A percentile compares a stretch with the other conserved stretches of the same genome.
Evolutionary conservation across 2,113 vertebrate genomes (phyloP).

Genomic region (Zosterops japonicus): DNA sequence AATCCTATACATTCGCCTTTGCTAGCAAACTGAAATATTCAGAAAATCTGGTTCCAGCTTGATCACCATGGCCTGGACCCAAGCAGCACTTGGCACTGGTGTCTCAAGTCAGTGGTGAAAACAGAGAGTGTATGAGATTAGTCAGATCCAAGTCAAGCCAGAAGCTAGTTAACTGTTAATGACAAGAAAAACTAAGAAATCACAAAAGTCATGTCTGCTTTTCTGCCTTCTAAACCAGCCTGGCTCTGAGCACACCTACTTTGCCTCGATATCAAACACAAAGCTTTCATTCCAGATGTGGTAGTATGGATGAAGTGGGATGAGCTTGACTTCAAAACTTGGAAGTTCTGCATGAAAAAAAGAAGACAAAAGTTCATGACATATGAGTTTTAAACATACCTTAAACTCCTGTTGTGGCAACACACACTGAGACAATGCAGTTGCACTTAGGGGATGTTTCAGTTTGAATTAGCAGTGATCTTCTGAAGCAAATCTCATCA

Average conservation of each 20-base stretch:
- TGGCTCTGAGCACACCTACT: not conserved
- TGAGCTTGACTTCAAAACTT: conserved; percentile 73
- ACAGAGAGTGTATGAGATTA: not conserved
- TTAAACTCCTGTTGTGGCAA: not conserved
- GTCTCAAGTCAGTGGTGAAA: not conserved
- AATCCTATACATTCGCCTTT: not conserved
- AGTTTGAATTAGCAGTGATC: not conserved
- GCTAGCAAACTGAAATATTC: not conserved
- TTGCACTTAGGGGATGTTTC: not conserved
- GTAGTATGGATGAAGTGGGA: conserved; percentile 57
- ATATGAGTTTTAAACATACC: not conserved
- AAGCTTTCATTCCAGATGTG: conserved; percentile 56
- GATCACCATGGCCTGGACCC: not conserved
- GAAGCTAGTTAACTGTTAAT: not conserved
- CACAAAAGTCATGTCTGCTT: not conserved
- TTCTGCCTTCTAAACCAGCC: not conserved
- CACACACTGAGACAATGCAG: not conserved
- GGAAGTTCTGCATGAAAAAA: conserved; percentile 66
- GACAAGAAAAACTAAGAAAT: not conserved
- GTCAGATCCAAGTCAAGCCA: not conserved
- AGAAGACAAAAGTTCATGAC: not conserved
- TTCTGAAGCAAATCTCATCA: not conserved
- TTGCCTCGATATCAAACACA: conserved; percentile 65
- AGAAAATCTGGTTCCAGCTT: not conserved
- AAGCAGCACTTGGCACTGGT: not conserved